Evolutionary conservation across 2,888 invertebrate species (phyloP).

Genomic region (Chirona hameri): DNA sequence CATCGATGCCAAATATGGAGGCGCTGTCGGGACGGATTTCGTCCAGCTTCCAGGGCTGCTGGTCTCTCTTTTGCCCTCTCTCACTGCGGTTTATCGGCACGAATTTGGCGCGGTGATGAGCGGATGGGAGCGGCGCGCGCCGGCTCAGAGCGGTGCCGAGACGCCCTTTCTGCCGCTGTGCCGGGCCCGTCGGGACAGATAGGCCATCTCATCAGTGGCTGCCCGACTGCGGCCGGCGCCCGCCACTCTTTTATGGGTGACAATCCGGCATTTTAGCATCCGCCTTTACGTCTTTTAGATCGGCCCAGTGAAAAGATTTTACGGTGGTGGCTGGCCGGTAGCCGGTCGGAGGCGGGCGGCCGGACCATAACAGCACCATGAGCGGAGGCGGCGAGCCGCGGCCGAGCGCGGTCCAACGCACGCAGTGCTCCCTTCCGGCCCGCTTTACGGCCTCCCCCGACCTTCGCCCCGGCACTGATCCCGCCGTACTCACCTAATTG

Average conservation of each 20-base stretch:
- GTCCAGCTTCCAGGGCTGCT: not conserved
- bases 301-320: constrained; percentile 13
- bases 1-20: not conserved
- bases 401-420: not conserved
- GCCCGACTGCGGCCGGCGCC: not conserved
- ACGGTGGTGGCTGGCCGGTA: not conserved
- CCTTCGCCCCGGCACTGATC: not conserved
- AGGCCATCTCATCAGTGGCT: not conserved
- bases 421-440: not conserved
- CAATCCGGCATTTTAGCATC: constrained; percentile 28
- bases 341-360: not conserved
- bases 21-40: not conserved
- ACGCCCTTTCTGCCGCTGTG: not conserved
- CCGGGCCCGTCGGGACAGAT: not conserved
- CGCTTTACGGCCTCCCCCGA: not conserved
- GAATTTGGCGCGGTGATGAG: not conserved
- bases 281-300: constrained; percentile 25
- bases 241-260: constrained; percentile 23
- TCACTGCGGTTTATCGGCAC: not conserved
- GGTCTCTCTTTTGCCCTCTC: no score
- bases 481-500: constrained; percentile 14
- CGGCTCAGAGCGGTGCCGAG: not conserved
- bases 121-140: not conserved
- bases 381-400: not conserved
- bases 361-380: not conserved